A percentile compares a stretch with the other conserved stretches of the same genome.
Conservation (phyloP, 1,140 invertebrate species). For the Eriocheir sinensis region DNA sequence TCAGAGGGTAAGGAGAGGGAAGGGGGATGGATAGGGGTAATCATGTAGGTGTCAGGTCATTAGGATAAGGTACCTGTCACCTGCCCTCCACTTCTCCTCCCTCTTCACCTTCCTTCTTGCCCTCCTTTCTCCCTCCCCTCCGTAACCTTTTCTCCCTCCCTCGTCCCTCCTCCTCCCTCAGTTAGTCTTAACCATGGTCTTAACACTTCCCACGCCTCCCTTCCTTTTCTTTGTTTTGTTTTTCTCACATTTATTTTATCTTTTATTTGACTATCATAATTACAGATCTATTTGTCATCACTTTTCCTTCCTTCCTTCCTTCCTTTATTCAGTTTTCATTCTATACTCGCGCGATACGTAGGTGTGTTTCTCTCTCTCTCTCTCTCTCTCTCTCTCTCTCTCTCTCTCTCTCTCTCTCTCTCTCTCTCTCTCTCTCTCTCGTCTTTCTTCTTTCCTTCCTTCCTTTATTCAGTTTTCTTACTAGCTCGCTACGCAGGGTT, state of each 20-base stretch:
- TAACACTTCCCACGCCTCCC: background rate
- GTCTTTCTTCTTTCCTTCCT: background rate
- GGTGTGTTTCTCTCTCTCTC: background rate
- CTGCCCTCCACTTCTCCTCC: background rate
- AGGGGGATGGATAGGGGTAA: background rate
- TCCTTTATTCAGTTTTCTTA: background rate
- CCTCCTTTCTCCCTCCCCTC: background rate
- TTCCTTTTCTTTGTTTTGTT: background rate
- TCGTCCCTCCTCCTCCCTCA: background rate
- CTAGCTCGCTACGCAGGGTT: background rate
- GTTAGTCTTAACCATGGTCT: background rate
- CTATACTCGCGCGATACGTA: too few species aligned
- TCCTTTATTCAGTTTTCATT: background rate
- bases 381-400: background rate
- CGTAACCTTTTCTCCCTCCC: background rate
- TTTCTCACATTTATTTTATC: background rate
- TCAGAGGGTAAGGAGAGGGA: background rate
- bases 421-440: too few species aligned
- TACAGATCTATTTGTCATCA: background rate
- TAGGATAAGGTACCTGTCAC: conserved; percentile 32
- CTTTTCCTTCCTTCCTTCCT: background rate
- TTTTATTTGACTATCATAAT: background rate
- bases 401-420: too few species aligned
- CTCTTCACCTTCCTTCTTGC: too few species aligned
- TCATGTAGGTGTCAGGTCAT: background rate